These are phyloP conservation scores for Ennomos quercinarius DNA, from an alignment of 2,888 invertebrate genomes.

Conservation along the genomic window DNA sequence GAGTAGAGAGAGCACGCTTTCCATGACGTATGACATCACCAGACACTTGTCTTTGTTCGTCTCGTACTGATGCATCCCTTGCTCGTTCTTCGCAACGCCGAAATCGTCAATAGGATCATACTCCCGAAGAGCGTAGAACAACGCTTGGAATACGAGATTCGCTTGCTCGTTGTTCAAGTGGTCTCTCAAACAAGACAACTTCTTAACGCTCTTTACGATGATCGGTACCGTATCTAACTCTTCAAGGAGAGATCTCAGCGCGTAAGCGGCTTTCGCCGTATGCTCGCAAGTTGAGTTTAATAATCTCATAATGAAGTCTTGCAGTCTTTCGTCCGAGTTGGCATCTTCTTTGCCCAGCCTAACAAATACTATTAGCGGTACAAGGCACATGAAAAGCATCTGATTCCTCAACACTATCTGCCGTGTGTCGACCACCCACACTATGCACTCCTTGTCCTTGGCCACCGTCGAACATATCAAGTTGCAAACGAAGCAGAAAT, in stretches of 20 bases:
- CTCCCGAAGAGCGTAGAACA: conserved; percentile 87
- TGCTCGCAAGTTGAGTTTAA: conserved; percentile 87
- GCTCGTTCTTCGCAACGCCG: conserved; percentile 49
- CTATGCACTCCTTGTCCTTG: conserved; percentile 50
- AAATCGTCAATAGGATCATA: conserved; percentile 66
- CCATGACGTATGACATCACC: conserved; percentile 88
- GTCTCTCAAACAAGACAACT: conserved; percentile 84
- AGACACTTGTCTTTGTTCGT: conserved; percentile 64
- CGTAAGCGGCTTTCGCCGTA: conserved; percentile 86
- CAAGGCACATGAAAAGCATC: conserved; percentile 85
- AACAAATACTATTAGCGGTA: conserved; percentile 84
- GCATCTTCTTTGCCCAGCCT: conserved; percentile 47
- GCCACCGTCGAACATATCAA: conserved; percentile 62
- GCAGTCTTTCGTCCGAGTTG: conserved; percentile 79
- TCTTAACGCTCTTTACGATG: conserved; percentile 83
- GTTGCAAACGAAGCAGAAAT: conserved; percentile 67
- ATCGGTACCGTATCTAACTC: conserved; percentile 73
- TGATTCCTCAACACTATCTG: conserved; percentile 84
- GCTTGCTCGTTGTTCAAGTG: conserved; percentile 86
- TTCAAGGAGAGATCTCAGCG: conserved; percentile 82
- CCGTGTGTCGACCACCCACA: conserved; percentile 43
- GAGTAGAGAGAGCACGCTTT: conserved; percentile 87
- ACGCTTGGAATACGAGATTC: conserved; percentile 86
- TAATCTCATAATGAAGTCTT: conserved; percentile 86
- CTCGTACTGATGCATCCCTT: conserved; percentile 47